Evolutionary conservation across 2,113 vertebrate genomes (phyloP), one percentile per base, ranked within the genome.

Genomic region (Bagarius yarrelli): DNA sequence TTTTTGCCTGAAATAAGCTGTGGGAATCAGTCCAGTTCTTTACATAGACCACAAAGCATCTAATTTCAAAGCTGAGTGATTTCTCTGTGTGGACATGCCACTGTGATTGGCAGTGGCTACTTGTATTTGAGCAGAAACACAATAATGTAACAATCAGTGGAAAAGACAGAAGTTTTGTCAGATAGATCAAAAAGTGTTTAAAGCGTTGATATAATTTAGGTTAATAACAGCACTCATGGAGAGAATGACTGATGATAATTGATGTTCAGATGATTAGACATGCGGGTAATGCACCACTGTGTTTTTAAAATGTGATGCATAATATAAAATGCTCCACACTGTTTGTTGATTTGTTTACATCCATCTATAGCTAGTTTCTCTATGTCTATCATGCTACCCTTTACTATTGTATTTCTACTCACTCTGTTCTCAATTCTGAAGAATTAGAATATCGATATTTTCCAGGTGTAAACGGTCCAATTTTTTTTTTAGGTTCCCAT

Each of bases 1-100:
- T 53, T 71, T 70, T 85, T 76, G 84, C 76, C 47, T 30, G 47
- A 72, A 80, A 47, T 84, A 86, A 90, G 87, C 83, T 81, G 78
- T 81, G 77, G 81, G 82, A 81, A 44, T 78, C 66, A 63, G 5
- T 47, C 9, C 59, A 75, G 44, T 70, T 3, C 85, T 89, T 89
- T 60, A 84, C 21, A 78, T 50, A 69, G 56, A 69, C 83, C 36
- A 70, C 60, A 84, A 55, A 81, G 47, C 30, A 50, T 83, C 69
- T 82, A 4, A 70, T 85, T 80, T 85, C 50, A 80, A 77, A 87
- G 64, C 63, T 16, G 18, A 57, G 53, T 56, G 77, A 32, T 69
- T 85, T 75, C 56, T 57, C 55, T 75, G 73, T 83, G 81, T 86
- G 67, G 81, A 75, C 78, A 79, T 79, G 61, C 61, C 47, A 9